Conservation (phyloP, 2,113 vertebrate species). For the Osmerus eperlanus region DNA sequence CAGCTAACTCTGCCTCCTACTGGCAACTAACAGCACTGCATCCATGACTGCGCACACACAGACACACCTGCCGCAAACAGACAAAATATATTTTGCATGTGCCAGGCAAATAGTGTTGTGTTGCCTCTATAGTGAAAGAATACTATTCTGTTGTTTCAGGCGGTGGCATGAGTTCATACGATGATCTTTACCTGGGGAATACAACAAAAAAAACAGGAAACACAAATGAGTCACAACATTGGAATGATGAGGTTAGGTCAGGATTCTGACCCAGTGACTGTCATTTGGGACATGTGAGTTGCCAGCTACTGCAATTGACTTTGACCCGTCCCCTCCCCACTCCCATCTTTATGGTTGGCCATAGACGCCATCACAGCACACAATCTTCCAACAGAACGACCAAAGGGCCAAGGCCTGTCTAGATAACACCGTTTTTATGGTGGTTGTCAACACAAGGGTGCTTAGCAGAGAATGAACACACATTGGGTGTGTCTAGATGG, state of each 20-base stretch:
- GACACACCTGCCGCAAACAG: neutral
- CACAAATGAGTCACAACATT: neutral
- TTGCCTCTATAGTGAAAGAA: too few relatives aligned
- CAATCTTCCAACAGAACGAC: constrained; percentile 50
- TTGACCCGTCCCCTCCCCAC: constrained; percentile 65
- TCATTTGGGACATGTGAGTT: constrained; percentile 39
- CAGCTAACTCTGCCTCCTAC: neutral
- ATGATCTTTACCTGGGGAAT: neutral
- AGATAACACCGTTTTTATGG: constrained; percentile 76
- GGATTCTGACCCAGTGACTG: constrained; percentile 20
- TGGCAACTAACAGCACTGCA: neutral
- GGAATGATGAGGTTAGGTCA: constrained; percentile 23
- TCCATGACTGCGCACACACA: neutral
- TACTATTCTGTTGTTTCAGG: too few relatives aligned
- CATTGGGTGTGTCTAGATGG: constrained; percentile 67
- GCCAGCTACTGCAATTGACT: constrained; percentile 54
- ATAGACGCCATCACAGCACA: constrained; percentile 59
- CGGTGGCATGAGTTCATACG: too few relatives aligned
- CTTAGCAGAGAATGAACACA: constrained; percentile 53
- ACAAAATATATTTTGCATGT: too few relatives aligned
- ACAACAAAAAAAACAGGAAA: constrained; percentile 18
- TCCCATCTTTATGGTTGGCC: constrained; percentile 68
- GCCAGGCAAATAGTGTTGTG: too few relatives aligned
- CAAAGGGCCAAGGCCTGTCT: constrained; percentile 68
- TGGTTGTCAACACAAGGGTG: constrained; percentile 60